Conservation (phyloP, 2,797 vertebrate genomes). For the Pantherophis alleghaniensis region DNA sequence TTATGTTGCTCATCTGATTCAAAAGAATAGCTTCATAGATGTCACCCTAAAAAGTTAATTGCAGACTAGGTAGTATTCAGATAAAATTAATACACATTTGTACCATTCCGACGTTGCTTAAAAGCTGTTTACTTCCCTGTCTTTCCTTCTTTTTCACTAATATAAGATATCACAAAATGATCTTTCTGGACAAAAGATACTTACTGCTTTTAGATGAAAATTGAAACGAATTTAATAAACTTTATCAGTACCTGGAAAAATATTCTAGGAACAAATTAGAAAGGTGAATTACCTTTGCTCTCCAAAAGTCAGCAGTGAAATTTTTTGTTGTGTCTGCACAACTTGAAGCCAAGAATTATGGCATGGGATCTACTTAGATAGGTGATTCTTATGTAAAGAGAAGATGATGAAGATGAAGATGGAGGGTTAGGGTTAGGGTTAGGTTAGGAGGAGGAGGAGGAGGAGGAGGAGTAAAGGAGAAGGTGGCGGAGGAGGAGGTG, state of each 20-base stretch:
- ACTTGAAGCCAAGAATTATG: neutral
- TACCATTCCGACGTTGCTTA: neutral
- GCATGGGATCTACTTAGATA: neutral
- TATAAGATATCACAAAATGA: neutral
- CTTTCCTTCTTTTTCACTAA: neutral
- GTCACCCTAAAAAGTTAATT: neutral
- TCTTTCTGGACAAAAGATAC: neutral
- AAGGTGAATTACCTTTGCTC: neutral
- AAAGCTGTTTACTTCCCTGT: neutral
- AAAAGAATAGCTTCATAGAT: neutral
- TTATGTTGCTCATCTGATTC: neutral
- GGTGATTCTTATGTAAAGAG: neutral
- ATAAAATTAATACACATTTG: neutral
- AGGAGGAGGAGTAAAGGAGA: too few species aligned
- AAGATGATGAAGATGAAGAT: neutral
- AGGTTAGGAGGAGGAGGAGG: neutral
- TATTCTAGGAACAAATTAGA: neutral
- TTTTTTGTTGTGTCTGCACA: neutral
- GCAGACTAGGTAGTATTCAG: neutral
- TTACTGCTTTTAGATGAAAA: neutral
- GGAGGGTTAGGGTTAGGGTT: too few species aligned
- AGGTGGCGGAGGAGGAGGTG: fast-evolving
- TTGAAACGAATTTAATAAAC: neutral
- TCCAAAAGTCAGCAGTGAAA: neutral
- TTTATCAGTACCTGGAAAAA: neutral